Evolutionary conservation across 2,888 invertebrate species (phyloP).

Genomic region (Fissipunctia ypsillon): DNA sequence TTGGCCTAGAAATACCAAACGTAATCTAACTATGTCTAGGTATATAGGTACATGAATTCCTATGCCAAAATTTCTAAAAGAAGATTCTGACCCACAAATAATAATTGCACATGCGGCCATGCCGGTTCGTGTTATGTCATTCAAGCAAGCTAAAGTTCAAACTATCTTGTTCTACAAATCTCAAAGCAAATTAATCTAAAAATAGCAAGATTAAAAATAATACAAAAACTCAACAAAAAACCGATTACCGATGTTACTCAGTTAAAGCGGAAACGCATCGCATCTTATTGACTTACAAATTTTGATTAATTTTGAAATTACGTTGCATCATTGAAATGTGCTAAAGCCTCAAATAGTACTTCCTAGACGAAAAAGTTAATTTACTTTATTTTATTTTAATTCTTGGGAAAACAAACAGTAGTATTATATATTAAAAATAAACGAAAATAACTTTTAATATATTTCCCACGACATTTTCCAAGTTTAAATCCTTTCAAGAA

Average conservation of each 20-base stretch:
- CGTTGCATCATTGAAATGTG: not conserved
- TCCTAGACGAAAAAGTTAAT: not conserved
- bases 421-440: too few species aligned
- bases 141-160: not conserved
- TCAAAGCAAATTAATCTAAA: slow-evolving; percentile 1
- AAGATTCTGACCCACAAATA: slow-evolving; percentile 21
- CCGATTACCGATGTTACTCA: not conserved
- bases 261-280: not conserved
- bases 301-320: not conserved
- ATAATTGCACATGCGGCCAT: slow-evolving; percentile 14
- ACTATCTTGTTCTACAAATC: not conserved
- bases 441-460: too few species aligned
- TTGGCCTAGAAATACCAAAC: slow-evolving; percentile 12
- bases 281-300: not conserved
- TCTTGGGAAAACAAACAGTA: too few species aligned
- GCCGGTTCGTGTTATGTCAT: slow-evolving; percentile 18
- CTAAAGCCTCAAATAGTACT: not conserved
- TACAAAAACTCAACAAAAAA: not conserved
- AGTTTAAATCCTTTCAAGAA: not conserved
- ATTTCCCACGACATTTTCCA: too few species aligned
- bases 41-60: not conserved
- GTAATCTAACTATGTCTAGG: not conserved
- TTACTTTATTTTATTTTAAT: too few species aligned
- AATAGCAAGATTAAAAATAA: not conserved
- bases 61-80: not conserved